Evolutionary conservation across 2,113 vertebrate species (phyloP).

Genomic region (Tachuris rubrigastra): DNA sequence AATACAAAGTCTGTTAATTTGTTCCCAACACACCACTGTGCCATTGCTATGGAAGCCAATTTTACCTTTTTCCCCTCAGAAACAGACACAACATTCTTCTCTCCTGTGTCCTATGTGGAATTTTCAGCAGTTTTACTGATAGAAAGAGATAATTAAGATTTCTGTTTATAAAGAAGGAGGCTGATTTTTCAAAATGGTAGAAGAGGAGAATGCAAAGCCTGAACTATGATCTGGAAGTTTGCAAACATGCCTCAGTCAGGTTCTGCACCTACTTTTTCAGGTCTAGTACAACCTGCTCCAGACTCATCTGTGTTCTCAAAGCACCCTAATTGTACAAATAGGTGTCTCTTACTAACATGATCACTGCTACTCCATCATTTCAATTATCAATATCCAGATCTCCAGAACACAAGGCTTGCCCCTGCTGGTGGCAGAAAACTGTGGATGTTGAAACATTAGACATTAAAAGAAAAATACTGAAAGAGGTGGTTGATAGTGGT

Average conservation of each 20-base stretch:
- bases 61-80: neutral
- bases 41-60: neutral
- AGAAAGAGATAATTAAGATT: neutral
- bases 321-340: neutral
- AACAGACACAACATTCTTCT: neutral
- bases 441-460: neutral
- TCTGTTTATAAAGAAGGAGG: neutral
- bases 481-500: neutral
- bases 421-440: neutral
- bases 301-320: neutral
- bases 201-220: neutral
- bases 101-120: fast-evolving
- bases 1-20: neutral
- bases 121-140: neutral
- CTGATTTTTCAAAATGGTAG: neutral
- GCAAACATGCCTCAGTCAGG: neutral
- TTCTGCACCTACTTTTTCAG: neutral
- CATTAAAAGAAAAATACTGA: neutral
- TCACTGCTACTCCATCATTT: neutral
- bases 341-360: neutral
- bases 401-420: neutral
- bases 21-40: neutral
- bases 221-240: neutral
- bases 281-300: neutral
- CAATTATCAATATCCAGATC: neutral